Base-by-base conservation (phyloP, 2,888 invertebrate genomes). In the Spialia ferax region DNA sequence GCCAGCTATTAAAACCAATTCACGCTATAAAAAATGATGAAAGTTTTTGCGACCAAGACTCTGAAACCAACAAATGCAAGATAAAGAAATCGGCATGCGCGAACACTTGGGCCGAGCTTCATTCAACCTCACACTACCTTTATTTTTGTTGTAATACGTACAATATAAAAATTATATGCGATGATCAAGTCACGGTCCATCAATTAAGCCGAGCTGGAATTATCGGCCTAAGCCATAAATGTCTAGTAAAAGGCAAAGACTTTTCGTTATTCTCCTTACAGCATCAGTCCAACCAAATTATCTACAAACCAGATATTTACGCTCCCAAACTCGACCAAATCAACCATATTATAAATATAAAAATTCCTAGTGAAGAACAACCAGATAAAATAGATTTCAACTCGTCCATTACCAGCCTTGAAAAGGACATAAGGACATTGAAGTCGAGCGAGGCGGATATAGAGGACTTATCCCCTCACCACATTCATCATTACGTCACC, bases 231-330 rank as follows among this genome's bases (percentile, higher is more conserved):
- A 38, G 35, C 7, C 55, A 54, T 18, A 54, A 59, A n/a, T 68
- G 68, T 22, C 32, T 68, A n/a, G 15, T 68, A 13, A 68, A 56
- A 48, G 64, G 69, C 8, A 64, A 69, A 56, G 60, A 69, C 32
- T 69, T 68, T 18, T 22, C 62, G 4, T 20, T 68, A 32, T 55
- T 62, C 42, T 68, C 68, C 15, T 54, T 68, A 20, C 68, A 62
- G 56, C 62, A 32, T 1, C 62, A 62, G 23, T 48, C 62, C 13
- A 61, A 68, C 23, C 62, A 68, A 22, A 15, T 56, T 26, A 23
- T 32, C n/a, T 45, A 20, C 29, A 29, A 56, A 38, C 62, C 62
- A 22, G 45, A 10, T 7, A 68, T 68, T 45, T 22, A 32, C 0
- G 11, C 50, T 23, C 68, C 62, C 18, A 62, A 50, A 15, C 20